Base-by-base conservation (phyloP, 1,140 invertebrate genomes). In the Bombus haemorrhoidalis region DNA sequence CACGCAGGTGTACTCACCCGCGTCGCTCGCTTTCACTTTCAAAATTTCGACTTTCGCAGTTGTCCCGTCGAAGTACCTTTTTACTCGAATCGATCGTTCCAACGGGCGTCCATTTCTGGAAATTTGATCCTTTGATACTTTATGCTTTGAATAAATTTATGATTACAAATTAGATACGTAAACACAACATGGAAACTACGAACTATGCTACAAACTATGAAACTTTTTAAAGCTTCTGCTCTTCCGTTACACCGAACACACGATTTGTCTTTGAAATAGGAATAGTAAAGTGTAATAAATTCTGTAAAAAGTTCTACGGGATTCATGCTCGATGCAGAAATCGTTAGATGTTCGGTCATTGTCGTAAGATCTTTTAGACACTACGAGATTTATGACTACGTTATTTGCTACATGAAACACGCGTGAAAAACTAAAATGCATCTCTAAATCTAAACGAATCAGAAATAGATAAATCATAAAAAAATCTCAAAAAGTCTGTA, bases 1-100 rank as follows among this genome's bases (percentile, higher is more conserved):
- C 75, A 97, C 96, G 92, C 97, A 98, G 5, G 96, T 97, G 91
- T 98, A 98, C 75, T 95, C 91, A 37, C 96, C 96, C 37, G 95
- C 94, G 91, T 97, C 96, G 4, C 92, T 93, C 0, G 90, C 34
- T 37, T 95, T 93, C 5, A 96, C 95, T 71, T 95, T 90, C 9
- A 95, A 93, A 80, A 97, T 95, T 81, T 96, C 94, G 8, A 97
- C 92, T 59, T 93, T 91, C 32, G 95, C 95, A 5, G 91, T 94
- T 37, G 90, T 90, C 0, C 94, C 95, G 80, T 96, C 94, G 84
- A 94, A 94, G 72, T 86, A 57, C 89, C 92, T 83, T 80, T 92
- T 89, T 93, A 95, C 92, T 88, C 95, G 89, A 34, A 79, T 66
- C 66, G 93, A 93, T 77, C 93, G 81, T 81, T 95, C 94, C 62